phyloP scores from a whole-genome alignment of 2,113 vertebrate species.

The Hylia prasina region DNA sequence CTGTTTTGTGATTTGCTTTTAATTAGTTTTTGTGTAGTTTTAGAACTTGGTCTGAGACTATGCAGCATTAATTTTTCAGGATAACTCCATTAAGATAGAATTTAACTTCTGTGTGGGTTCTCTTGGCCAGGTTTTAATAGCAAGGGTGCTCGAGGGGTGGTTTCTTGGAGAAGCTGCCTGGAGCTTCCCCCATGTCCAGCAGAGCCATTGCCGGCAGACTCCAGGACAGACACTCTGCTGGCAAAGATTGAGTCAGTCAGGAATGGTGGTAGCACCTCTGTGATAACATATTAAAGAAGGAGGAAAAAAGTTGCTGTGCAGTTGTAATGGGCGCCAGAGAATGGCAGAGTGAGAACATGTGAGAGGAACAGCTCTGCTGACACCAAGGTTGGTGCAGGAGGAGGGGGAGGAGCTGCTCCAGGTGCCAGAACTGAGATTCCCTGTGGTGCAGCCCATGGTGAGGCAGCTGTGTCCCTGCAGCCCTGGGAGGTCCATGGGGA shows the following conservation, averaged over 20 bases:
- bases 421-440: accelerated
- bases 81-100: neutral
- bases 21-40: neutral
- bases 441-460: neutral
- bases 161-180: neutral
- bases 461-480: neutral
- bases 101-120: neutral
- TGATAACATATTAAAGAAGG: neutral
- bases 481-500: accelerated
- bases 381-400: neutral
- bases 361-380: accelerated
- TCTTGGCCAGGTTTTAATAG: neutral
- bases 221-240: accelerated
- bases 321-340: neutral
- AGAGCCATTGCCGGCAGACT: accelerated
- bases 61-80: neutral
- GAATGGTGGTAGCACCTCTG: neutral
- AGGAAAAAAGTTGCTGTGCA: neutral
- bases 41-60: neutral
- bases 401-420: neutral
- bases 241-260: accelerated
- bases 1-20: neutral
- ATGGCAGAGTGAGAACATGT: accelerated
- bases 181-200: neutral
- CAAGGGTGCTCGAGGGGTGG: accelerated